phyloP scores from a whole-genome alignment of 1,140 invertebrate genomes.

The Psix sp. region DNA sequence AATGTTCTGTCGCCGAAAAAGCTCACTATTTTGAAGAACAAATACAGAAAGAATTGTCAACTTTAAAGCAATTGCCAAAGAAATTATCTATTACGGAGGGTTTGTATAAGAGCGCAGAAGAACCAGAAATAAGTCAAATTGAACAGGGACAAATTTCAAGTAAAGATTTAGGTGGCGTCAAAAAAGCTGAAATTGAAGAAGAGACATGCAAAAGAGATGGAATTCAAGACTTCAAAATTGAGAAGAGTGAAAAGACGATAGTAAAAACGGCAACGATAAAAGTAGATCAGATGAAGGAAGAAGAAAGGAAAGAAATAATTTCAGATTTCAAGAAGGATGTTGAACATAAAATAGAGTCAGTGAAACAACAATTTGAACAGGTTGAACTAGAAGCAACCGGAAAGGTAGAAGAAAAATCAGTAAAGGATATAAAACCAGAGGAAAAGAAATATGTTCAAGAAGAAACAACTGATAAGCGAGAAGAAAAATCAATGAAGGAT shows the following conservation, averaged over 20 bases:
- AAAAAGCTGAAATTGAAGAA: background rate
- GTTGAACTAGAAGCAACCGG: background rate
- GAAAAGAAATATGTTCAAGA: background rate
- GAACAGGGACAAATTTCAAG: conserved; percentile 24
- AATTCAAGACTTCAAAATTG: background rate
- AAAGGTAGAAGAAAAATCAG: background rate
- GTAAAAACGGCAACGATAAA: no score
- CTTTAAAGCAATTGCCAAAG: conserved; percentile 37
- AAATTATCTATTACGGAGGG: conserved; percentile 38
- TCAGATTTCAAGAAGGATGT: background rate
- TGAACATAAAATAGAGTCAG: no score
- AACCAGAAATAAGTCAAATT: conserved; percentile 16
- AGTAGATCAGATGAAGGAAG: background rate
- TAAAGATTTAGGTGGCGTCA: conserved; percentile 4
- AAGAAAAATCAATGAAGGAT: conserved; percentile 2
- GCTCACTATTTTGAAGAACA: conserved; percentile 76
- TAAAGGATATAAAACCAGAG: conserved; percentile 2
- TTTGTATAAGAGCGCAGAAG: conserved; percentile 32
- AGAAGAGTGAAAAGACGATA: background rate
- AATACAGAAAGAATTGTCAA: conserved; percentile 71
- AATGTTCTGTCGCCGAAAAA: conserved; percentile 75
- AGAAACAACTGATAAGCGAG: conserved; percentile 10
- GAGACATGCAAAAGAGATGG: background rate
- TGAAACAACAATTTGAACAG: background rate
- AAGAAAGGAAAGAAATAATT: background rate